These are phyloP conservation scores for Nomada ferruginata DNA, from an alignment of 2,888 invertebrate genomes.

Conservation along the genomic window DNA sequence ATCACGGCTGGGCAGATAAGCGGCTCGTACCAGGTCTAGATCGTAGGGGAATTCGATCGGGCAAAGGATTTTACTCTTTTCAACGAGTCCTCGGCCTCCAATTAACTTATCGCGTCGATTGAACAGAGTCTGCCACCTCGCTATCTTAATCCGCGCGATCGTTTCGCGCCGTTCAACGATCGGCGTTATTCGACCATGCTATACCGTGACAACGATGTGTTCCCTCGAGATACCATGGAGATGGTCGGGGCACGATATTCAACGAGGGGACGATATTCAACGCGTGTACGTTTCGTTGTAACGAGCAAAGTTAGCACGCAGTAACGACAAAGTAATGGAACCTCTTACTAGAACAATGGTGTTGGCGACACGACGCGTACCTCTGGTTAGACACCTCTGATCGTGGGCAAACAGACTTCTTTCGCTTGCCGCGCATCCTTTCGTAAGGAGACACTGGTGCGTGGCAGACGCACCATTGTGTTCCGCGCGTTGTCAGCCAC, in stretches of 20 bases:
- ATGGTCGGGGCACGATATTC: slow-evolving; percentile 35
- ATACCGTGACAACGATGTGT: slow-evolving; percentile 3
- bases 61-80: slow-evolving; percentile 24
- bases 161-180: slow-evolving; percentile 43
- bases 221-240: background rate
- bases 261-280: slow-evolving; percentile 22
- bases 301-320: slow-evolving; percentile 75
- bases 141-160: slow-evolving; percentile 61
- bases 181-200: slow-evolving; percentile 18
- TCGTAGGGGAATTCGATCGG: slow-evolving; percentile 16
- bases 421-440: slow-evolving; percentile 36
- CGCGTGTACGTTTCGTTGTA: slow-evolving; percentile 72
- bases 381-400: slow-evolving; percentile 60
- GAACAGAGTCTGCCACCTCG: slow-evolving; percentile 28
- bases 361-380: slow-evolving; percentile 67
- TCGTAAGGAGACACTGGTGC: slow-evolving; percentile 51
- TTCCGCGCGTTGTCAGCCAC: slow-evolving; percentile 69
- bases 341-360: slow-evolving; percentile 74
- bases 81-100: slow-evolving; percentile 34
- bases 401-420: slow-evolving; percentile 65
- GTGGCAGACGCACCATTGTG: slow-evolving; percentile 72
- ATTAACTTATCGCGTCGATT: slow-evolving; percentile 56
- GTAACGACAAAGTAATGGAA: slow-evolving; percentile 70
- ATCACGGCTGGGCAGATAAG: slow-evolving; percentile 43
- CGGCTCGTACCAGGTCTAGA: slow-evolving; percentile 11